These are phyloP conservation scores for Mustela erminea DNA, from an alignment of 2,797 vertebrate genomes.

Conservation along the genomic window DNA sequence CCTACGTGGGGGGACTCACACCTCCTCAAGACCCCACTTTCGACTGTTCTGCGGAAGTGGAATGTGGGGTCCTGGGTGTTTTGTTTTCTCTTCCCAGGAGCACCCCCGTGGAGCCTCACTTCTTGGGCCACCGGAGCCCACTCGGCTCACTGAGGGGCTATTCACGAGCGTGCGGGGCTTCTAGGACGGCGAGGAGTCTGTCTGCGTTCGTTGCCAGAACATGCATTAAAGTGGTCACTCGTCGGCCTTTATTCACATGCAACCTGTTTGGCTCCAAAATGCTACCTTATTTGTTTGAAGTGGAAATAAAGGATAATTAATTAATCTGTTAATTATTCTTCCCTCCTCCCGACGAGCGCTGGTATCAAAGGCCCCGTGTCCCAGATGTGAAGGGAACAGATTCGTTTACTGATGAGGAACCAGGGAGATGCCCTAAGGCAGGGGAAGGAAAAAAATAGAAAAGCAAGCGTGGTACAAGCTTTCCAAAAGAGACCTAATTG, in stretches of 20 bases:
- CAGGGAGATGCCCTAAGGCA: slow-evolving; percentile 44
- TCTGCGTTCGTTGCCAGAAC: background rate
- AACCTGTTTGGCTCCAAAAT: background rate
- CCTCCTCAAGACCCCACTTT: background rate
- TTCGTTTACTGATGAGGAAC: slow-evolving; percentile 19
- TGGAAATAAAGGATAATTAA: slow-evolving; percentile 58
- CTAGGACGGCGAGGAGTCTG: background rate
- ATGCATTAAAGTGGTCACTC: background rate
- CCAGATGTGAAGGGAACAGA: background rate
- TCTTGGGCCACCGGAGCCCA: background rate
- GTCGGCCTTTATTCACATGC: background rate
- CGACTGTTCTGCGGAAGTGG: background rate
- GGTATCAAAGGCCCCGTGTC: slow-evolving; percentile 26
- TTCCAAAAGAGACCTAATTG: background rate
- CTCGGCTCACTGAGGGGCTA: fast-evolving
- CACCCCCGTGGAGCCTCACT: background rate
- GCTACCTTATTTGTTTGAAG: slow-evolving; percentile 64
- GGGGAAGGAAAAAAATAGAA: background rate
- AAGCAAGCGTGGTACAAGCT: fast-evolving
- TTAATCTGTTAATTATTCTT: slow-evolving; percentile 65
- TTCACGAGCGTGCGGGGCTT: fast-evolving
- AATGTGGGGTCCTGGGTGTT: fast-evolving
- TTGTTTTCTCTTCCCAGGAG: background rate
- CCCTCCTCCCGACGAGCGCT: background rate
- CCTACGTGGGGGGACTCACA: fast-evolving